Evolutionary conservation across 2,888 invertebrate genomes (phyloP), one percentile per base, ranked within the genome.

Genomic region (Cheilosia soror): DNA sequence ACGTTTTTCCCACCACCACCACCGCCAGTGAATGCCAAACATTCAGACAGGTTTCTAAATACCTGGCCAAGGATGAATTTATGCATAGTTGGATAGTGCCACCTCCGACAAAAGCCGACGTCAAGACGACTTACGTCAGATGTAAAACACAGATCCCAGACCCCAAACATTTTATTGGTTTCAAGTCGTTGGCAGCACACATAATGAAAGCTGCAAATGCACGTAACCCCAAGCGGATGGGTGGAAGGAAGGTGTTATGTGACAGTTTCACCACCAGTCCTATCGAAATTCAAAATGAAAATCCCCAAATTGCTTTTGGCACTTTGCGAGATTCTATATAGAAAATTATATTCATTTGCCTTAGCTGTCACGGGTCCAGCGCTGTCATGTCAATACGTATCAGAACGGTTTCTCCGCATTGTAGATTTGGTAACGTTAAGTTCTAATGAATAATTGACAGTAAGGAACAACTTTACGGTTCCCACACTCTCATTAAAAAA

Each of bases 11-110:
- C 66, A 51, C 25, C 44, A 60, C 58, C 33, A 7, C 37, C 40
- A 62, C 31, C 44, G 57, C 49, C 68, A 75, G 37, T 72, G 81
- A 85, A 77, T 85, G 62, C 81, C 71, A 81, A 51, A 72, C 85
- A 85, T 85, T 85, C 85, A 85, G 81, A 77, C 71, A 77, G 85
- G 81, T 77, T 73, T 76, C 85, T 72, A 81, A 85, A 85, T 85
- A 85, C 85, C 85, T 80, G 80, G 72, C 76, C 76, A 76, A 66
- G 81, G 76, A 81, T 85, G 63, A 85, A 81, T 72, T 76, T 85
- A 85, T 85, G 81, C 81, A 85, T 81, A 77, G 81, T 85, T 80
- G 81, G 65, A 80, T 71, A 76, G 75, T 80, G 76, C 53, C 76
- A 85, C 84, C 80, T 60, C 73, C 33, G 47, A 63, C 72, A 31